Percentiles rank a stretch among this genome's conserved stretches.
Conservation (phyloP, 1,140 invertebrate genomes). For the Melipona quadrifasciata region DNA sequence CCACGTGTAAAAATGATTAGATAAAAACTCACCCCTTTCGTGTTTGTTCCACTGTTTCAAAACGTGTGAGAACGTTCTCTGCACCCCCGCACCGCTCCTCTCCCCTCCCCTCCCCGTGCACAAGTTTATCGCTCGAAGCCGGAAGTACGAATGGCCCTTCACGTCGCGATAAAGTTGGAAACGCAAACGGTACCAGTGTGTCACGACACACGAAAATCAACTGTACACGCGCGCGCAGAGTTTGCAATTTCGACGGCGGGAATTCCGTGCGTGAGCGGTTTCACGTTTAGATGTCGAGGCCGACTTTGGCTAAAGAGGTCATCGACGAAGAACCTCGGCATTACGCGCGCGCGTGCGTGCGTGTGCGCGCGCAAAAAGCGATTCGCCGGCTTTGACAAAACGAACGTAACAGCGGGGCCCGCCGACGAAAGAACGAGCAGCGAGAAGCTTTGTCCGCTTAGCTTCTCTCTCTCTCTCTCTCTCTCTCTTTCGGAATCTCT, state of each 20-base stretch:
- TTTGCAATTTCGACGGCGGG: conserved; percentile 22
- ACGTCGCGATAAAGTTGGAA: neutral
- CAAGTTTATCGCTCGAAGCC: neutral
- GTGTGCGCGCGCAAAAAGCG: conserved; percentile 34
- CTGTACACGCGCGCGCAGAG: neutral
- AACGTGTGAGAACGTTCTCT: neutral
- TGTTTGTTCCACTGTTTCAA: no score
- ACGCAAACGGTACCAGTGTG: no score
- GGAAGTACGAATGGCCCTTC: neutral
- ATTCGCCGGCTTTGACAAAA: conserved; percentile 39
- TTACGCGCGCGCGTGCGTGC: conserved; percentile 22
- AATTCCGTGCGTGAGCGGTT: conserved; percentile 50
- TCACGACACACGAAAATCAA: neutral
- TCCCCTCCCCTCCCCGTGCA: neutral
- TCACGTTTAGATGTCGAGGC: conserved; percentile 44
- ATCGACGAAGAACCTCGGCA: conserved; percentile 41
- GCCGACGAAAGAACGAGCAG: neutral
- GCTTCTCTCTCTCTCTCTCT: neutral
- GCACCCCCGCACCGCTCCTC: neutral
- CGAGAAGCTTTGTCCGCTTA: conserved; percentile 1
- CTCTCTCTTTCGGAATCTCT: conserved; percentile 1
- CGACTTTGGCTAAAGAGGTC: conserved; percentile 53
- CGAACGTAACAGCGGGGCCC: neutral
- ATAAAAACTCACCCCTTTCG: neutral
- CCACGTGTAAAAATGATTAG: neutral